phyloP scores from a whole-genome alignment of 2,888 invertebrate genomes.

The Seladonia tumulorum region DNA sequence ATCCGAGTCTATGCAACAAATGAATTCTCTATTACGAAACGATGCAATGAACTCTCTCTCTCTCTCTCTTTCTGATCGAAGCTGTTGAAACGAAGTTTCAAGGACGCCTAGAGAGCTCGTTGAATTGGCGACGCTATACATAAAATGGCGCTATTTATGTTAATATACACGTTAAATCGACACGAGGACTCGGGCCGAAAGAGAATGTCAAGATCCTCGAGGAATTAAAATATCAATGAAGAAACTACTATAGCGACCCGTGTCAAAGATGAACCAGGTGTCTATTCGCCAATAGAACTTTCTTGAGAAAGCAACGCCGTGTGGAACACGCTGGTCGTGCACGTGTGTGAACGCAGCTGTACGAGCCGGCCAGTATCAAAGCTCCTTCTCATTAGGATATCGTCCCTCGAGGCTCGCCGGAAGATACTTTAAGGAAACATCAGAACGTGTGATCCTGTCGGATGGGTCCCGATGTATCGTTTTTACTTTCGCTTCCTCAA shows the following conservation, averaged over 20 bases:
- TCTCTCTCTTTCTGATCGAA: too few relatives aligned
- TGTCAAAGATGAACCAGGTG: conserved; percentile 23
- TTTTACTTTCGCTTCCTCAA: conserved; percentile 58
- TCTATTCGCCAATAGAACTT: conserved; percentile 43
- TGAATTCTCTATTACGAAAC: background rate
- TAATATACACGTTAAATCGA: background rate
- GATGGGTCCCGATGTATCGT: conserved; percentile 58
- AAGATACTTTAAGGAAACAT: conserved; percentile 77
- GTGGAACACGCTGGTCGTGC: conserved; percentile 10
- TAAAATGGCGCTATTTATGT: background rate
- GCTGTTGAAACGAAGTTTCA: background rate
- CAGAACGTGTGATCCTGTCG: conserved; percentile 66
- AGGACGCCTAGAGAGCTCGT: background rate
- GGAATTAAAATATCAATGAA: background rate
- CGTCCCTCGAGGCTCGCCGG: conserved; percentile 63
- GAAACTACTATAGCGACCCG: background rate
- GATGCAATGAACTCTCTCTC: background rate
- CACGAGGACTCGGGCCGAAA: background rate
- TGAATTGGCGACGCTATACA: background rate
- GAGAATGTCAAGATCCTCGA: background rate
- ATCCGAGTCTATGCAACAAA: background rate
- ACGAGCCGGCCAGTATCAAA: conserved; percentile 50
- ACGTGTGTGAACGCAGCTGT: conserved; percentile 76
- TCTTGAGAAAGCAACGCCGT: conserved; percentile 30
- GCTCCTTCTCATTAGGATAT: conserved; percentile 60